Evolutionary conservation across 2,888 invertebrate species (phyloP), one percentile per base, ranked within the genome.

Genomic region (Mesochorus sp.): DNA sequence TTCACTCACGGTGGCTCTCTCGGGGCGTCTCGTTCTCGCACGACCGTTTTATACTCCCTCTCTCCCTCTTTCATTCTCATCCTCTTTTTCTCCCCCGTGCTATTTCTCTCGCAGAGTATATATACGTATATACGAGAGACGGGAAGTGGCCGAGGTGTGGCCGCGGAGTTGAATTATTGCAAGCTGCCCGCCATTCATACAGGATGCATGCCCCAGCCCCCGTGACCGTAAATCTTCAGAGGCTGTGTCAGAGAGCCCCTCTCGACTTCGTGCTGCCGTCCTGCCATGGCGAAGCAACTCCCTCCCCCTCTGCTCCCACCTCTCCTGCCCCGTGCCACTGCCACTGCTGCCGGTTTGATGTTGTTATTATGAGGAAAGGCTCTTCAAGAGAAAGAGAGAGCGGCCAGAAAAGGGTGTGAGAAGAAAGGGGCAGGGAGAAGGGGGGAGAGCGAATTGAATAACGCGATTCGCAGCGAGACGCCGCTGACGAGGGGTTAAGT

Each of bases 111-210:
- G n/a, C n/a, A 4, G 26, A 28, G 49, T 37, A 49, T 14, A 21
- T 47, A 6, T n/a, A 49, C 28, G 10, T 61, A 61, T 39, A 31
- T 24, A 42, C 14, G 51, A 53, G 85, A 85, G 89, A 89, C 87
- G 88, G 88, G 86, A 89, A 89, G 89, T 88, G 87, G 88, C 84
- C 88, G 87, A 90, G 89, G 89, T 89, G 89, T 88, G 89, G 89
- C 87, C 86, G 85, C 87, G 85, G 85, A 89, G 88, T 88, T 90
- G 89, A 89, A 88, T 89, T 89, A 89, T 89, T 88, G 87, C 89
- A 88, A 88, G 86, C 87, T 88, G 88, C 87, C 88, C 87, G 86
- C 87, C 88, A 88, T 89, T 89, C 89, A 88, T 89, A 88, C 87
- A 88, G 88, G 88, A 89, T 89, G 87, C 86, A 88, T 86, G 88